Conservation (phyloP, 1,140 invertebrate genomes). For the Scaptodrosophila lebanonensis region DNA sequence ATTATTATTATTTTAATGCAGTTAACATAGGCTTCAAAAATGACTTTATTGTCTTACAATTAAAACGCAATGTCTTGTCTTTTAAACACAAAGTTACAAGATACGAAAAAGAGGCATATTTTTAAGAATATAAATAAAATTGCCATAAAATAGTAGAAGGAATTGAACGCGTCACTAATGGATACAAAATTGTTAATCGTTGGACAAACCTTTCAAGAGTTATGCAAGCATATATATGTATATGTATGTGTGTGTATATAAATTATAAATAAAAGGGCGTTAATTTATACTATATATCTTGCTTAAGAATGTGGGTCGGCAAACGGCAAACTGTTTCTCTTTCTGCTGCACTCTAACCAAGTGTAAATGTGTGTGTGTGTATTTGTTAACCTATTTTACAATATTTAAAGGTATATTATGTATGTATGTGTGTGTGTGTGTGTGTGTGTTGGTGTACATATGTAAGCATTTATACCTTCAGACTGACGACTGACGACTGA, state of each 20-base stretch:
- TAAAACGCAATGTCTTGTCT: slow-evolving; percentile 61
- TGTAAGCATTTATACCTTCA: too few relatives aligned
- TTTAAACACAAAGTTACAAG: slow-evolving; percentile 49
- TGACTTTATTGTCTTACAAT: slow-evolving; percentile 66
- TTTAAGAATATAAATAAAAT: too few relatives aligned
- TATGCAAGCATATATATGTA: slow-evolving; percentile 14
- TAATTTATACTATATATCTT: slow-evolving; percentile 21
- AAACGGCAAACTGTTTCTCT: slow-evolving; percentile 1
- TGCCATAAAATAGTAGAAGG: slow-evolving; percentile 20
- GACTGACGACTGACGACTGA: too few relatives aligned
- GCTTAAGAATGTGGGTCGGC: too few relatives aligned
- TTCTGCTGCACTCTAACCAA: slow-evolving; percentile 4
- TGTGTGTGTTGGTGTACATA: slow-evolving; percentile 24
- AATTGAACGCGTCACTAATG: background rate
- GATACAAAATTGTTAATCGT: slow-evolving; percentile 2
- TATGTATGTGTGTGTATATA: slow-evolving; percentile 19
- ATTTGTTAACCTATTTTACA: slow-evolving; percentile 69
- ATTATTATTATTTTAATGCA: slow-evolving; percentile 7
- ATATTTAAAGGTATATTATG: slow-evolving; percentile 25
- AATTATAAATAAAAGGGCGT: background rate
- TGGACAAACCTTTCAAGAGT: too few relatives aligned
- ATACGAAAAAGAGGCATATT: slow-evolving; percentile 31
- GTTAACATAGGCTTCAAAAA: slow-evolving; percentile 24
- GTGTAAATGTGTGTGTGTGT: slow-evolving; percentile 10
- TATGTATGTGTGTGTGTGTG: slow-evolving; percentile 11